Evolutionary conservation across 2,888 invertebrate genomes (phyloP).

Genomic region (Acanthopleura granulata): DNA sequence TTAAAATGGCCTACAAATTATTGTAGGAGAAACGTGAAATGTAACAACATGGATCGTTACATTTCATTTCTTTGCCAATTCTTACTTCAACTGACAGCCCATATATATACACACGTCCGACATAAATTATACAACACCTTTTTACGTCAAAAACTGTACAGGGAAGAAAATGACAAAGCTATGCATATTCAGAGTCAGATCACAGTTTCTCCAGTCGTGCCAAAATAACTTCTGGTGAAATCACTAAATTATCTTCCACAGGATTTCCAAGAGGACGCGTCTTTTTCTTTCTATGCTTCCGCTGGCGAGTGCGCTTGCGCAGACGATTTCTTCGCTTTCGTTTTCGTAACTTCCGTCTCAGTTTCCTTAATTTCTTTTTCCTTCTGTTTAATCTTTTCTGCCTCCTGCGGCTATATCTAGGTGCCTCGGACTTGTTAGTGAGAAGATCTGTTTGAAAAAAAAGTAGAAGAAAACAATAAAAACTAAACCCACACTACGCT

Average conservation of each 20-base stretch:
- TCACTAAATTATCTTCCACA: neutral
- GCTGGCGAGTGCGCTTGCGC: conserved; percentile 1
- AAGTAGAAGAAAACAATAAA: too few species aligned
- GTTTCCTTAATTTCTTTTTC: conserved; percentile 14
- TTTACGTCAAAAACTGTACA: too few species aligned
- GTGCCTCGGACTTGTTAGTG: conserved; percentile 17
- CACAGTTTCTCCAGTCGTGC: conserved; percentile 2
- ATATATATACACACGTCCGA: too few species aligned
- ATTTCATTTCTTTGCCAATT: too few species aligned
- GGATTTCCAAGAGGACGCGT: neutral
- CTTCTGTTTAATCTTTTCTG: neutral
- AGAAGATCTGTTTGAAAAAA: conserved; percentile 19
- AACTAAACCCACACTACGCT: too few species aligned
- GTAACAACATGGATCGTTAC: too few species aligned
- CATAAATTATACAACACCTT: too few species aligned
- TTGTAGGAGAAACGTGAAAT: too few species aligned
- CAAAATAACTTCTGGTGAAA: conserved; percentile 9
- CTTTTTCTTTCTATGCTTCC: neutral
- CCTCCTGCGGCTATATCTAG: neutral
- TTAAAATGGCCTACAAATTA: too few species aligned
- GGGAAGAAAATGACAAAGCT: too few species aligned
- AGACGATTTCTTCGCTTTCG: conserved; percentile 3
- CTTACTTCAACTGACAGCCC: too few species aligned
- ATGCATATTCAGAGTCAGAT: neutral
- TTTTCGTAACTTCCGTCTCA: neutral